Evolutionary conservation across 2,888 invertebrate genomes (phyloP).

Genomic region (Parasteatoda lunata): DNA sequence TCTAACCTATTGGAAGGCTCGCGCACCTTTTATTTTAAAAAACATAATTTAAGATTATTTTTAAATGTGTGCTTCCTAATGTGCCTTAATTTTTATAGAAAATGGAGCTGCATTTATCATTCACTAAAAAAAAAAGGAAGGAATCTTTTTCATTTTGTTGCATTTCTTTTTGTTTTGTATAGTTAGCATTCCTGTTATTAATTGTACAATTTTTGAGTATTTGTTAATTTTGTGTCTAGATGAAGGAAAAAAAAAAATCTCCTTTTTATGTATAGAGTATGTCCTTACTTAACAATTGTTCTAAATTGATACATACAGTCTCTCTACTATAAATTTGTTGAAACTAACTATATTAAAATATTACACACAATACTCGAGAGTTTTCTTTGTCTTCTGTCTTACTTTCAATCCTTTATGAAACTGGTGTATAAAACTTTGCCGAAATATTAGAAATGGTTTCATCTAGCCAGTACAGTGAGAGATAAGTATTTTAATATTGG

Average conservation of each 20-base stretch:
- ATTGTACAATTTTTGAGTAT: background rate
- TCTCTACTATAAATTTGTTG: background rate
- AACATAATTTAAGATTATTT: background rate
- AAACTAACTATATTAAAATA: background rate
- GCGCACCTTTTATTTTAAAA: background rate
- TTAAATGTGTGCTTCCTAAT: background rate
- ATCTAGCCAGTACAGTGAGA: no score
- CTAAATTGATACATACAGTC: background rate
- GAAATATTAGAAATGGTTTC: no score
- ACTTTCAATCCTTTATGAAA: no score
- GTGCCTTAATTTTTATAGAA: constrained; percentile 3
- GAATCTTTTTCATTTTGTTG: background rate
- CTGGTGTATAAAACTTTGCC: no score
- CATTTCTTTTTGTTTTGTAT: background rate
- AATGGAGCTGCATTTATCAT: background rate
- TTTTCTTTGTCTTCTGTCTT: no score
- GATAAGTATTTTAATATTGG: no score
- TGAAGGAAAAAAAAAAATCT: background rate
- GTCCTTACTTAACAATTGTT: background rate
- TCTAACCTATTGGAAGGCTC: no score
- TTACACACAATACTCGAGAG: background rate
- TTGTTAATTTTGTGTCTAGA: background rate
- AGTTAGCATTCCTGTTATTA: background rate
- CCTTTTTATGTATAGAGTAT: background rate
- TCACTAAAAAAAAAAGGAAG: no score